Evolutionary conservation across 2,888 invertebrate genomes (phyloP).

Genomic region (Melikaiella ostensackeni): DNA sequence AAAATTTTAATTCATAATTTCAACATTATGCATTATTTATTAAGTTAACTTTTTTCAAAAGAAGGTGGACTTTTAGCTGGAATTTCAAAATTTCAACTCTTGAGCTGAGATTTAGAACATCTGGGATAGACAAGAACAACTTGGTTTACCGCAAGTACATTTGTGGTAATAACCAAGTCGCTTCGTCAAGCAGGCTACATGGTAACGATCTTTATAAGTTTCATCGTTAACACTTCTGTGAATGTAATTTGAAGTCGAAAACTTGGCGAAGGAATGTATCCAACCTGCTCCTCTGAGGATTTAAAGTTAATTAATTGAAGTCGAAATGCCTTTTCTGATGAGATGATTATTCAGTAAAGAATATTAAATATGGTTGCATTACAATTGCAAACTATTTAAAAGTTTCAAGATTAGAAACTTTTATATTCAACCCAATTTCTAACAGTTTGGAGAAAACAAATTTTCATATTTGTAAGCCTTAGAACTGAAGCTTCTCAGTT

Average conservation of each 20-base stretch:
- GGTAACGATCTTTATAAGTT: conserved; percentile 1
- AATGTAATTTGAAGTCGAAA: conserved; percentile 1
- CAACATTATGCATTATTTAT: too few relatives aligned
- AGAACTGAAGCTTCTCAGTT: too few relatives aligned
- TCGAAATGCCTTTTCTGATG: too few relatives aligned
- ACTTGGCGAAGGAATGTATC: background rate
- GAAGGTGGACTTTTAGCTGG: background rate
- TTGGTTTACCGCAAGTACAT: conserved; percentile 19
- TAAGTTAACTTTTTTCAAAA: too few relatives aligned
- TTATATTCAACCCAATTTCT: too few relatives aligned
- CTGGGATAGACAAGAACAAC: background rate
- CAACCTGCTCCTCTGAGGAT: background rate
- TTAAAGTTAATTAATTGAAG: background rate
- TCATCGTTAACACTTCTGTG: conserved; percentile 18
- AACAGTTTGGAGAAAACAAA: too few relatives aligned
- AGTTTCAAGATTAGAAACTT: too few relatives aligned
- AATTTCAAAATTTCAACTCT: background rate
- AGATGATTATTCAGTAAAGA: too few relatives aligned
- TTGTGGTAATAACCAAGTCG: conserved; percentile 19
- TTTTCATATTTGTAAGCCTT: too few relatives aligned
- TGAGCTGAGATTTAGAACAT: conserved; percentile 5
- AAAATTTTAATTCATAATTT: too few relatives aligned
- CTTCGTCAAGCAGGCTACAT: background rate
- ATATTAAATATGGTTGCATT: too few relatives aligned
- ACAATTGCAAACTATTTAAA: too few relatives aligned